Percentiles rank a stretch among this genome's conserved stretches.
Conservation (phyloP, 2,797 vertebrate genomes). For the Nothura maculosa region DNA sequence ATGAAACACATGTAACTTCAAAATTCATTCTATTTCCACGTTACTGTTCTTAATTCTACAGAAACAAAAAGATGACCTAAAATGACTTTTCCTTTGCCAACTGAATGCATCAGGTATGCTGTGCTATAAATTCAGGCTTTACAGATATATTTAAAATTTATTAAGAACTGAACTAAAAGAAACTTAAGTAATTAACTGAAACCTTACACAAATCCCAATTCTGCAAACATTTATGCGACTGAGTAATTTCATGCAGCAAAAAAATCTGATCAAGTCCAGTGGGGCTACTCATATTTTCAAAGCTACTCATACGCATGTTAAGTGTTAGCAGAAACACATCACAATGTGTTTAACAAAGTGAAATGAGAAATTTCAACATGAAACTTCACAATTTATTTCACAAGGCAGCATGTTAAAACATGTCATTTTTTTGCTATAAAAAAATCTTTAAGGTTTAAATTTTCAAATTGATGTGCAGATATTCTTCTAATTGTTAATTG, state of each 20-base stretch:
- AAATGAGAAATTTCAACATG: background rate
- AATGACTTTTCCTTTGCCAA: conserved; percentile 25
- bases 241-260: conserved; percentile 12
- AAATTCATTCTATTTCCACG: background rate
- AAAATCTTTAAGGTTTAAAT: background rate
- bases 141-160: background rate
- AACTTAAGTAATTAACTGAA: conserved; percentile 41
- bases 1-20: background rate
- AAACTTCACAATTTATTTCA: background rate
- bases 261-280: conserved; percentile 27
- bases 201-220: conserved; percentile 5
- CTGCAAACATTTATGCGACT: background rate
- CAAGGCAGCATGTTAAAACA: background rate
- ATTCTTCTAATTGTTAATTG: background rate
- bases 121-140: background rate
- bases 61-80: conserved; percentile 13
- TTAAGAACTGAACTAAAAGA: background rate
- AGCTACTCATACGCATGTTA: background rate
- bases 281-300: conserved; percentile 18
- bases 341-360: background rate
- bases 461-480: background rate
- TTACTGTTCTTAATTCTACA: background rate
- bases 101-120: background rate
- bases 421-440: too few species aligned
- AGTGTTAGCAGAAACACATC: background rate